Percentiles rank a stretch among this genome's conserved stretches.
phyloP scores from a whole-genome alignment of 2,797 vertebrate species.

The Sebastes glaucus region DNA sequence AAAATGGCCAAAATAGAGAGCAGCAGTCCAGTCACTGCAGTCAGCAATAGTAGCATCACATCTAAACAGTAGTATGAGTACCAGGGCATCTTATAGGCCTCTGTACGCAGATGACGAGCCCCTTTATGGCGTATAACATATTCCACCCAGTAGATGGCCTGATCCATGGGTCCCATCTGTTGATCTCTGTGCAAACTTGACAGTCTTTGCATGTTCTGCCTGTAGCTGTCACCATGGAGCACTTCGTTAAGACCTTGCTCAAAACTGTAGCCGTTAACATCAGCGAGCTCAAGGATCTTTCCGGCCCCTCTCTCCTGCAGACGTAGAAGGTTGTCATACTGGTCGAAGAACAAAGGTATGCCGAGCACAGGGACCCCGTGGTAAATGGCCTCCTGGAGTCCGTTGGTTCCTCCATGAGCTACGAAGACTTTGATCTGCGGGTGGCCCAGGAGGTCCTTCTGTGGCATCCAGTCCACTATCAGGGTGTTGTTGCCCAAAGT shows the following conservation, averaged over 20 bases:
- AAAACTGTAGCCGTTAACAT: constrained; percentile 60
- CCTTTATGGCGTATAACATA: constrained; percentile 81
- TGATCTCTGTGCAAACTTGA: constrained; percentile 77
- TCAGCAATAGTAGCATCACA: constrained; percentile 56
- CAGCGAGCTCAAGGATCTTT: constrained; percentile 54
- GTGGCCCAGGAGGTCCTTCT: constrained; percentile 81
- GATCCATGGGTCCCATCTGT: constrained; percentile 67
- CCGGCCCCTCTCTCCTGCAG: constrained; percentile 70
- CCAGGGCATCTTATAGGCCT: constrained; percentile 78
- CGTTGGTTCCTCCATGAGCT: constrained; percentile 81
- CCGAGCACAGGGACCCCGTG: constrained; percentile 77
- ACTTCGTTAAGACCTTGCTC: constrained; percentile 58
- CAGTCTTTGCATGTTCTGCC: constrained; percentile 70
- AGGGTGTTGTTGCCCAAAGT: constrained; percentile 81
- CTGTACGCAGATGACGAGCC: constrained; percentile 71
- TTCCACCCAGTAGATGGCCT: constrained; percentile 78
- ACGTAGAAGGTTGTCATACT: constrained; percentile 79
- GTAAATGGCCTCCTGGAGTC: constrained; percentile 81
- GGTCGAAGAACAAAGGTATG: constrained; percentile 81
- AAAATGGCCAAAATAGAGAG: constrained; percentile 21
- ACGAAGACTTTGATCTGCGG: constrained; percentile 77
- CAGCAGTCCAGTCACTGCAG: not conserved
- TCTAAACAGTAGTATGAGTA: constrained; percentile 75
- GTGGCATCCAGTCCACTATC: constrained; percentile 80
- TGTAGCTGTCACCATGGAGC: constrained; percentile 63